These are phyloP conservation scores for Drosophila elegans DNA, from an alignment of 1,140 invertebrate genomes.

Conservation along the genomic window DNA sequence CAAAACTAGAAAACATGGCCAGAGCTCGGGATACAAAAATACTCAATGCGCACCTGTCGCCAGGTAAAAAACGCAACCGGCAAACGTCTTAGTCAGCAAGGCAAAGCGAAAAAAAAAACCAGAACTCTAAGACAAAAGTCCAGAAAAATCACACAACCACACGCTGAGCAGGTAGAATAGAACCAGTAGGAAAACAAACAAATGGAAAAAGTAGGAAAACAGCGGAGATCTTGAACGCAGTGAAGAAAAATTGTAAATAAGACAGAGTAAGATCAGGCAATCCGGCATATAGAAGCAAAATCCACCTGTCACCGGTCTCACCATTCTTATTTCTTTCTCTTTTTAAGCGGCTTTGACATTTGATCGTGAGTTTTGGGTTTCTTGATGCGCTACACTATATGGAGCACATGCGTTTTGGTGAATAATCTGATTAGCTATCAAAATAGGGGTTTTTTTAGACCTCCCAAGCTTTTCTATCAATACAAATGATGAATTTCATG, in stretches of 20 bases:
- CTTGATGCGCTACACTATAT: background rate
- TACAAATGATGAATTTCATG: too few species aligned
- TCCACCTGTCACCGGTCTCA: slow-evolving; percentile 52
- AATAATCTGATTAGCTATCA: background rate
- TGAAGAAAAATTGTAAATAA: slow-evolving; percentile 23
- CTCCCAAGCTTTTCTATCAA: too few species aligned
- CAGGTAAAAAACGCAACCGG: slow-evolving; percentile 60
- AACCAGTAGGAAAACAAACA: slow-evolving; percentile 43
- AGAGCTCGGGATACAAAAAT: slow-evolving; percentile 10
- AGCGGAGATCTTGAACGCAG: background rate
- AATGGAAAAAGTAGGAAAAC: slow-evolving; percentile 19
- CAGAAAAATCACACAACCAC: slow-evolving; percentile 39
- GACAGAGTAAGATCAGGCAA: slow-evolving; percentile 1
- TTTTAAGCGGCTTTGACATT: slow-evolving; percentile 32
- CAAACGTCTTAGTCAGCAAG: slow-evolving; percentile 59
- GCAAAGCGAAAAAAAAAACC: slow-evolving; percentile 19
- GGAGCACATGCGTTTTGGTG: background rate
- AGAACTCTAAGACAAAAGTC: slow-evolving; percentile 30
- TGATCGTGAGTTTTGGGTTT: slow-evolving; percentile 28
- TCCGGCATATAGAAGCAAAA: slow-evolving; percentile 13
- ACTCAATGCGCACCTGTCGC: slow-evolving; percentile 53
- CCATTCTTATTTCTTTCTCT: slow-evolving; percentile 2
- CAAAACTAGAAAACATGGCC: slow-evolving; percentile 41
- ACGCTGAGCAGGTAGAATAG: slow-evolving; percentile 41
- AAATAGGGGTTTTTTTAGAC: background rate